phyloP scores from a whole-genome alignment of 1,140 invertebrate genomes.

The Bombus soroeensis region DNA sequence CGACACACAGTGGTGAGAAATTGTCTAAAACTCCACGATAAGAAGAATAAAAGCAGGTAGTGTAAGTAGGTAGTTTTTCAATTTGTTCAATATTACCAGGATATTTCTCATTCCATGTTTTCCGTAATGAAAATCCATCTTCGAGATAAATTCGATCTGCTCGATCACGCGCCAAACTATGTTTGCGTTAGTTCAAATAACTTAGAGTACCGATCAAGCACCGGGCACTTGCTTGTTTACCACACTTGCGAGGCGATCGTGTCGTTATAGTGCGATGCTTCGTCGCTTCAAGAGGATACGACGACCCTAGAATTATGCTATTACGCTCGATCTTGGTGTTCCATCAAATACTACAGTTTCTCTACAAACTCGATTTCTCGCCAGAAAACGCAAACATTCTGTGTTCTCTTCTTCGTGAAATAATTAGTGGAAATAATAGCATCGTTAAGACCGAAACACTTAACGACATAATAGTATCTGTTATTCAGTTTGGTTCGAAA shows the following conservation, averaged over 20 bases:
- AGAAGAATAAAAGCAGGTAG: no score
- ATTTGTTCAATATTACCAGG: not conserved
- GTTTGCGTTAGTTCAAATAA: slow-evolving; percentile 4
- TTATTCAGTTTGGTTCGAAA: no score
- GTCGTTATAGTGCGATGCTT: slow-evolving; percentile 22
- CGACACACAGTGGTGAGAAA: no score
- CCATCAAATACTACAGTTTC: slow-evolving; percentile 21
- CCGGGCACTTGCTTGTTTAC: slow-evolving; percentile 33
- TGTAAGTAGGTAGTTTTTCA: not conserved
- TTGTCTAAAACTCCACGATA: no score
- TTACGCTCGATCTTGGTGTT: slow-evolving; percentile 28
- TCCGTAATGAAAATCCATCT: not conserved
- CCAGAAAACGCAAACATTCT: not conserved
- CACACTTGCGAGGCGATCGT: slow-evolving; percentile 26
- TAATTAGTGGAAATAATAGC: not conserved
- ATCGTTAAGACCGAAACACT: no score
- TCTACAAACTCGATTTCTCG: not conserved
- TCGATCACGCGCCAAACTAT: not conserved
- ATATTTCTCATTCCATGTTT: not conserved
- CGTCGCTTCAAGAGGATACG: slow-evolving; percentile 2
- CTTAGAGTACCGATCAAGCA: not conserved
- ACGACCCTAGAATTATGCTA: slow-evolving; percentile 32
- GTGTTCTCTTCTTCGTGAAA: not conserved
- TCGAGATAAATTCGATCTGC: slow-evolving; percentile 2
- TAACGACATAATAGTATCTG: not conserved